Evolutionary conservation across 92 coral and sea anemone species (phyloP).

Genomic region (Desmophyllum pertusum): DNA sequence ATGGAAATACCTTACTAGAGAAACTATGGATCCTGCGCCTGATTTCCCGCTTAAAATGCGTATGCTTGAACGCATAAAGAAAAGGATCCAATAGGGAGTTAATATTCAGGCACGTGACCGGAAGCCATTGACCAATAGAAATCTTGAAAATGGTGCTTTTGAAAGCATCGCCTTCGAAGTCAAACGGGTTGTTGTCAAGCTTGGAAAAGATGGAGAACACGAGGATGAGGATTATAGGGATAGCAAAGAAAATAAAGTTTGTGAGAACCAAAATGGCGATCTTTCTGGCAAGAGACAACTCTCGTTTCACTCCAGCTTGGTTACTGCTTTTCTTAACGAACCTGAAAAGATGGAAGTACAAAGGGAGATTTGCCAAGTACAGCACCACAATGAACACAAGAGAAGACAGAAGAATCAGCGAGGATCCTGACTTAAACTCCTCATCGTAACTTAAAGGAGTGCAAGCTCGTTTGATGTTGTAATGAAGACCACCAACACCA

Average conservation of each 20-base stretch:
- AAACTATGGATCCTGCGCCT: constrained; percentile 13
- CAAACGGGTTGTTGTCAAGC: constrained; percentile 64
- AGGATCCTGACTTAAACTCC: constrained; percentile 56
- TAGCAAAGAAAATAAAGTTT: constrained; percentile 75
- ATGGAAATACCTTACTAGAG: constrained; percentile 47
- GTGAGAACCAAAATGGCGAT: constrained; percentile 67
- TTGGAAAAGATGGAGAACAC: constrained; percentile 60
- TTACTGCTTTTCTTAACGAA: constrained; percentile 68
- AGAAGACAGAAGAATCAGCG: constrained; percentile 61
- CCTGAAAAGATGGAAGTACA: constrained; percentile 60
- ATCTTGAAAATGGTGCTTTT: constrained; percentile 75
- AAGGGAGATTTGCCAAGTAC: constrained; percentile 64
- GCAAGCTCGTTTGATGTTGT: constrained; percentile 84
- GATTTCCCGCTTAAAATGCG: constrained; percentile 59
- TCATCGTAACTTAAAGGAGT: constrained; percentile 74
- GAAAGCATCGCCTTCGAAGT: constrained; percentile 73
- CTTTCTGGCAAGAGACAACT: constrained; percentile 67
- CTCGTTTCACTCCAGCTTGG: constrained; percentile 71
- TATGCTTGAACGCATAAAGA: constrained; percentile 72
- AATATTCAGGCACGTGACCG: constrained; percentile 80
- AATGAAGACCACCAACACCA: constrained; percentile 79
- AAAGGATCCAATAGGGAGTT: constrained; percentile 80
- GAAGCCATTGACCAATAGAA: constrained; percentile 82
- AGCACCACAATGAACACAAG: constrained; percentile 56
- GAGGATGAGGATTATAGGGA: constrained; percentile 67